Evolutionary conservation across 2,888 invertebrate genomes (phyloP), one percentile per base, ranked within the genome.

Genomic region (Biston betularia): DNA sequence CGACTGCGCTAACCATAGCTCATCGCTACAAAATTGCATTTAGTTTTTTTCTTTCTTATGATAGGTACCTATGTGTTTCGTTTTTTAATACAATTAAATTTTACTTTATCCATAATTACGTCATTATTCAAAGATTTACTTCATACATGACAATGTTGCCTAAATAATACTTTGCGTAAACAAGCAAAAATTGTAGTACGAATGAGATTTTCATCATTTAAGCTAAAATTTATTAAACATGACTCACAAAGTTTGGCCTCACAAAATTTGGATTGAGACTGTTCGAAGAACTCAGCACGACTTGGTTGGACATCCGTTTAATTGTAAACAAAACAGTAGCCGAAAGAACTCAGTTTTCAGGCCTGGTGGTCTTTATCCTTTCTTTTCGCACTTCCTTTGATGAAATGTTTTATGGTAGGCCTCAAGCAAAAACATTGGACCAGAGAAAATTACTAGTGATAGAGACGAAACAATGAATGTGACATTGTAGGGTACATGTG

Each of bases 381-480:
- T 69, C 78, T 83, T 83, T 89, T 88, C 88, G 86, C 90, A 89
- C 88, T 84, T 87, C 80, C 80, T 63, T 75, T 49, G 59, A 60
- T 69, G 61, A 50, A 61, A 65, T 65, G 58, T 66, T 69, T 64
- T 68, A 64, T 59, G 55, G 65, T 73, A 67, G 72, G 81, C 89
- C 88, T 80, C 87, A 85, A 88, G 82, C 84, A 83, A 84, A 77
- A 87, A 87, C 82, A 82, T 82, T 78, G 75, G 78, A 83, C 90
- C 90, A 88, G 84, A 88, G 89, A 87, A 85, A 92, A 92, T 90
- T 84, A 83, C 86, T 82, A 73, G 80, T 87, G 89, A 86, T 87
- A 82, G 88, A 86, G 73, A 74, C 78, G 83, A 86, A 89, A 92
- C 92, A 92, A 92, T 91, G 81, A 85, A 35, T 38, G 42, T 34